These are phyloP conservation scores for Operophtera brumata DNA, from an alignment of 2,888 invertebrate genomes.

Conservation along the genomic window DNA sequence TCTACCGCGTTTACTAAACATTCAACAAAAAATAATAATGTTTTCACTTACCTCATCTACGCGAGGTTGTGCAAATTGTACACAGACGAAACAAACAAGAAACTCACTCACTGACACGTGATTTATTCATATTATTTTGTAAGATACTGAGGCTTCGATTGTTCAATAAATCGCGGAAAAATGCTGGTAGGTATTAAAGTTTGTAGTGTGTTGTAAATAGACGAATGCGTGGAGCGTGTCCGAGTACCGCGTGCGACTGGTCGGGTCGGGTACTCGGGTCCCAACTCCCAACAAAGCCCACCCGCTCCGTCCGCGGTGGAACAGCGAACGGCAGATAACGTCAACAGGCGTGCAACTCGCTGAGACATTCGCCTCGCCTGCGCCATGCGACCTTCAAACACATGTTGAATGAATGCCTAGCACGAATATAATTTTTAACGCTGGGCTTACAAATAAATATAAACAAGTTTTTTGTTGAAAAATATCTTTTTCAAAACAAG, in stretches of 20 bases:
- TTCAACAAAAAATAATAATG: conserved; percentile 20
- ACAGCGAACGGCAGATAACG: not conserved
- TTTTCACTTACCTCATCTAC: conserved; percentile 29
- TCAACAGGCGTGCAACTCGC: no score
- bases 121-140: conserved; percentile 1
- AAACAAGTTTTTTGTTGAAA: no score
- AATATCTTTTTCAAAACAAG: no score
- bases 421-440: not conserved
- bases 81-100: not conserved
- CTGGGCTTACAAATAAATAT: not conserved
- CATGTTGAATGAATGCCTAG: conserved; percentile 2
- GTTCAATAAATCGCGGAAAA: conserved; percentile 15
- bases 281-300: not conserved
- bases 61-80: conserved; percentile 1
- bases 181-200: conserved; percentile 2
- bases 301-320: not conserved
- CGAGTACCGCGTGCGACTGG: conserved; percentile 45
- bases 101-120: conserved; percentile 6
- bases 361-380: conserved; percentile 1
- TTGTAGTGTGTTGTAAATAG: conserved; percentile 1
- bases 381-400: conserved; percentile 48
- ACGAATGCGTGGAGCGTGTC: conserved; percentile 16
- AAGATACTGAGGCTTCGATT: conserved; percentile 4
- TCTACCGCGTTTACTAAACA: conserved; percentile 4
- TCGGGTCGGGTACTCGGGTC: no score